phyloP scores from a whole-genome alignment of 2,113 vertebrate species.

The Tragelaphus imberbis region DNA sequence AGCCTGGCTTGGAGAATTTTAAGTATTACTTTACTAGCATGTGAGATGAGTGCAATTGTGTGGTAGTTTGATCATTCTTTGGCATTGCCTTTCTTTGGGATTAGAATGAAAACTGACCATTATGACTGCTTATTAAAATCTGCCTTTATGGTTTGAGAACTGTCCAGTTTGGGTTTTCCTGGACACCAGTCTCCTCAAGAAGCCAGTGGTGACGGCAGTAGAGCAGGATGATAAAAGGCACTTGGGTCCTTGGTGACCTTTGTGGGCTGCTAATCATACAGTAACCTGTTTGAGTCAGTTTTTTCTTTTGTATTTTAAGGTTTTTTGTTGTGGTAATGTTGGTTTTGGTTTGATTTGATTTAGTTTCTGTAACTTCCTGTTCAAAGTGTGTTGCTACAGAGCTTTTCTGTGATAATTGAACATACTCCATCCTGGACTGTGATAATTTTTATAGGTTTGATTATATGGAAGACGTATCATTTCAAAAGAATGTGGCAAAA shows the following conservation, averaged over 20 bases:
- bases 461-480: neutral
- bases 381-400: neutral
- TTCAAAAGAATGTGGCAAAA: neutral
- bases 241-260: neutral
- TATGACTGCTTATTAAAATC: neutral
- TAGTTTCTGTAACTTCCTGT: neutral
- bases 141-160: neutral
- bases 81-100: too few relatives aligned
- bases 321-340: neutral
- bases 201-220: neutral
- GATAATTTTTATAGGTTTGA: neutral
- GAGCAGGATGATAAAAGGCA: neutral
- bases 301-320: neutral
- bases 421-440: neutral
- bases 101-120: too few relatives aligned
- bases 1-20: too few relatives aligned
- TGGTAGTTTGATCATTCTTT: too few relatives aligned
- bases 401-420: neutral
- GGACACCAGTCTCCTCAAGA: neutral
- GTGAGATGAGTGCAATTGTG: too few relatives aligned
- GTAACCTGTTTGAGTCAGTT: neutral
- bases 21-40: too few relatives aligned
- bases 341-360: neutral
- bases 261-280: neutral
- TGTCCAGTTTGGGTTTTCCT: neutral